Base-by-base conservation (phyloP, 2,113 vertebrate species). In the Callopanchax toddi region DNA sequence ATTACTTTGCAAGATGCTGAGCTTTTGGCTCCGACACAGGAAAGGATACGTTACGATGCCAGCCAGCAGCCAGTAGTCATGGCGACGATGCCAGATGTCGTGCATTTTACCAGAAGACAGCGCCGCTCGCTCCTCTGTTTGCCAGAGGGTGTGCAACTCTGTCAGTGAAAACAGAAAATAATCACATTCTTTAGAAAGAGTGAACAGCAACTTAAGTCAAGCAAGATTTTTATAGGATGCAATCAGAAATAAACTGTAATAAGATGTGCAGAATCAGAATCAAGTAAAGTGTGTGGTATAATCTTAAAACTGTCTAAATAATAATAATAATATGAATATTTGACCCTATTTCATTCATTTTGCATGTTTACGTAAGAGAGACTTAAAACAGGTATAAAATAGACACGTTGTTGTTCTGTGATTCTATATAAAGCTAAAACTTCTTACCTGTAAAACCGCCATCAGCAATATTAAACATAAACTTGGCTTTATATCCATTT, bases 381-480 rank as follows among this genome's bases (percentile, higher is more conserved):
- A n/a, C n/a, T n/a, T n/a, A n/a, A n/a, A n/a, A n/a, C n/a, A 32
- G 29, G 29, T 32, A 32, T 4, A 32, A 32, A 32, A 32, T 1
- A 4, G 29, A 32, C 3, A 32, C 29, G 3, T n/a, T n/a, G n/a
- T n/a, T n/a, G n/a, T n/a, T n/a, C n/a, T n/a, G n/a, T n/a, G n/a
- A n/a, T n/a, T n/a, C n/a, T n/a, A n/a, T n/a, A n/a, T n/a, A n/a
- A n/a, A 29, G 6, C 29, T 32, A 9, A 32, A 9, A 8, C 10
- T 58, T 52, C 76, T 46, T 46, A 98, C 97, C 97, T 89, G 97
- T 99, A 62, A 99, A 99, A 60, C 97, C 97, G 1, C 97, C 97
- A 0, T 99, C 97, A 0, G 97, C 97, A 0, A 99, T 99, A 85
- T 99, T 99, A 90, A 99, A 99, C 97, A 99, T 99, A 87, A 99